Percentiles rank a stretch among this genome's conserved stretches.
phyloP scores from a whole-genome alignment of 2,888 invertebrate genomes.

The Ommatoiulus sabulosus region DNA sequence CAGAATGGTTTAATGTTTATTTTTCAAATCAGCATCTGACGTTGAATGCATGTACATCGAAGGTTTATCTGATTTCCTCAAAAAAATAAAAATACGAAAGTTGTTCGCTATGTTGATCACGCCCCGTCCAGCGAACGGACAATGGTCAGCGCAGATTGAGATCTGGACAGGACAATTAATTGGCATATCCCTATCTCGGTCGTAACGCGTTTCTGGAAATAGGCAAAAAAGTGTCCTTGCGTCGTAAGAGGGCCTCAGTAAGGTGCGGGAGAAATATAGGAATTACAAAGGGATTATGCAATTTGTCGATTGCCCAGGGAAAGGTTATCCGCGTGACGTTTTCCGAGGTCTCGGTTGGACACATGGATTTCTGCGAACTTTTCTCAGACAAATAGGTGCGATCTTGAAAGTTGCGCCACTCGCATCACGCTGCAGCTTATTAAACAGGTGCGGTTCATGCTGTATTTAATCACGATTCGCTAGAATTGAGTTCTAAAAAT shows the following conservation, averaged over 20 bases:
- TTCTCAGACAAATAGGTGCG: background rate
- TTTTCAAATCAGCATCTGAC: background rate
- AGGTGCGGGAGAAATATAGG: background rate
- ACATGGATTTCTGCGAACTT: background rate
- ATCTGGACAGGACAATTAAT: background rate
- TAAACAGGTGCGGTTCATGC: too few relatives aligned
- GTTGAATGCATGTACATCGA: constrained; percentile 31
- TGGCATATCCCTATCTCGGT: background rate
- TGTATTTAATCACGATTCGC: too few relatives aligned
- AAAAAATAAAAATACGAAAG: background rate
- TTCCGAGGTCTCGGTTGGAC: background rate
- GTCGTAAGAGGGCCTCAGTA: constrained; percentile 10
- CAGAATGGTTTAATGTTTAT: background rate
- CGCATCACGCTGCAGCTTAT: too few relatives aligned
- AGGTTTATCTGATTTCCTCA: background rate
- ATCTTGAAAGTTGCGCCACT: background rate
- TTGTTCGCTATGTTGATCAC: background rate
- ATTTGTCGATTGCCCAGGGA: constrained; percentile 1
- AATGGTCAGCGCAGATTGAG: background rate
- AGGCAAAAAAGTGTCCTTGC: constrained; percentile 2
- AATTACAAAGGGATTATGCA: constrained; percentile 43
- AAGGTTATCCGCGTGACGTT: constrained; percentile 7
- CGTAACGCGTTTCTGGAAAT: background rate
- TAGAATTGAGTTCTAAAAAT: too few relatives aligned
- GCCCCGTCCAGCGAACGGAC: background rate